These are phyloP conservation scores for Molossus alvarezi DNA, from an alignment of 2,797 vertebrate genomes.

Conservation along the genomic window DNA sequence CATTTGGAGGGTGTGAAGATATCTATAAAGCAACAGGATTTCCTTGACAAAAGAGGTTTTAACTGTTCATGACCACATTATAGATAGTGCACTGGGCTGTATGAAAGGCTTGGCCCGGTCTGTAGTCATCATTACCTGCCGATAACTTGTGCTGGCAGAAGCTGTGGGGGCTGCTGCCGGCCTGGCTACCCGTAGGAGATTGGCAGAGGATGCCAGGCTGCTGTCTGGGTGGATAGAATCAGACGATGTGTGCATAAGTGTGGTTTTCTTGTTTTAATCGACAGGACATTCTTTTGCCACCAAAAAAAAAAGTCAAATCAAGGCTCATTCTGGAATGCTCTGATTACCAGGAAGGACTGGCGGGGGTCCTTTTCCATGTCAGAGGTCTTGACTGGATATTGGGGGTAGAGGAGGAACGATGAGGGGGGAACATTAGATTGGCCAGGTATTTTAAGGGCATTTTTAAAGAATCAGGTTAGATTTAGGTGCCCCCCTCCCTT, in stretches of 20 bases:
- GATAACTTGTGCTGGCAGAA: background rate
- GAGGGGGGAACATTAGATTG: slow-evolving; percentile 76
- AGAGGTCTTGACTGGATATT: background rate
- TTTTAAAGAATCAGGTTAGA: background rate
- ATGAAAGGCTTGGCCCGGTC: background rate
- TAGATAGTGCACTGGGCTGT: background rate
- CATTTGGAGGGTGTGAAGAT: slow-evolving; percentile 25
- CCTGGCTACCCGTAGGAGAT: background rate
- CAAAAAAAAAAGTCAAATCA: slow-evolving; percentile 46
- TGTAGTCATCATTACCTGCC: background rate
- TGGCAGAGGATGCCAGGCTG: background rate
- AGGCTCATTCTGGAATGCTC: slow-evolving; percentile 6
- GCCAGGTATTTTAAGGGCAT: slow-evolving; percentile 70
- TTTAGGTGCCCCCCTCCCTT: background rate
- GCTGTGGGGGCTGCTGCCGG: background rate
- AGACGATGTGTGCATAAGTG: background rate
- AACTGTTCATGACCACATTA: background rate
- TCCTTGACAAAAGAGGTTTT: slow-evolving; percentile 11
- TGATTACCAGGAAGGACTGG: slow-evolving; percentile 14
- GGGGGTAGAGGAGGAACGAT: too few species aligned
- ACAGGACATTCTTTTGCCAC: background rate
- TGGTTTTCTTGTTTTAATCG: slow-evolving; percentile 47
- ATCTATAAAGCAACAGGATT: background rate
- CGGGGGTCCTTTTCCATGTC: slow-evolving; percentile 18
- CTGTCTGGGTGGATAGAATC: background rate